Evolutionary conservation across 1,140 invertebrate genomes (phyloP), one percentile per base, ranked within the genome.

Genomic region (Venturia canescens): DNA sequence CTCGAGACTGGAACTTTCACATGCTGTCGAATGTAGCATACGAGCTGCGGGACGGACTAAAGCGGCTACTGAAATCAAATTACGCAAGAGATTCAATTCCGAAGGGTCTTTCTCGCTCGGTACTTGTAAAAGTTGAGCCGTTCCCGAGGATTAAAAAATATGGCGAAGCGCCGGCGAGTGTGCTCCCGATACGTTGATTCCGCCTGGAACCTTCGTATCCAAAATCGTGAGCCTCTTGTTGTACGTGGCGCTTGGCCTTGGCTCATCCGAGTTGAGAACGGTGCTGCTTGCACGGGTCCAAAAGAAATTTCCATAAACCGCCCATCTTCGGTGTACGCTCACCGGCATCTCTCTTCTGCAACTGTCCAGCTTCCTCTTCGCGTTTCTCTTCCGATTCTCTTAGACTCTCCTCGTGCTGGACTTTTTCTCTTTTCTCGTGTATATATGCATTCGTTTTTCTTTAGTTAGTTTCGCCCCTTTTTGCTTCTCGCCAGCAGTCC

Each of bases 261-360:
- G 44, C 31, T 27, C 44, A 57, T 74, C 23, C 48, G 21, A n/a
- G 26, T 53, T 74, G 71, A 74, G 71, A 74, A 57, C 44, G 71
- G 57, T 57, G 50, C 50, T 16, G 38, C 6, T 38, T 38, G 70
- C 71, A 48, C 27, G 71, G 71, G 71, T 74, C 26, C 71, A 67
- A 74, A 86, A 85, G 88, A 86, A 85, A 89, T 89, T 88, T 88
- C 89, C 88, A 88, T 90, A 90, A 89, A 88, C 85, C 86, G 83
- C 83, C 80, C 80, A 84, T 87, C 85, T 85, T 70, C 81, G 71
- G 71, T 50, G 50, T 57, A 48, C 57, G 38, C 57, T 74, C 71
- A 74, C 53, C 57, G 48, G 4, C 38, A 23, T 29, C 70, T 72
- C 72, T 66, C 60, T 63, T 63, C 23, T 63, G n/a, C 34, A 29